Evolutionary conservation across 2,113 vertebrate genomes (phyloP).

Genomic region (Corythornis madagascariensis): DNA sequence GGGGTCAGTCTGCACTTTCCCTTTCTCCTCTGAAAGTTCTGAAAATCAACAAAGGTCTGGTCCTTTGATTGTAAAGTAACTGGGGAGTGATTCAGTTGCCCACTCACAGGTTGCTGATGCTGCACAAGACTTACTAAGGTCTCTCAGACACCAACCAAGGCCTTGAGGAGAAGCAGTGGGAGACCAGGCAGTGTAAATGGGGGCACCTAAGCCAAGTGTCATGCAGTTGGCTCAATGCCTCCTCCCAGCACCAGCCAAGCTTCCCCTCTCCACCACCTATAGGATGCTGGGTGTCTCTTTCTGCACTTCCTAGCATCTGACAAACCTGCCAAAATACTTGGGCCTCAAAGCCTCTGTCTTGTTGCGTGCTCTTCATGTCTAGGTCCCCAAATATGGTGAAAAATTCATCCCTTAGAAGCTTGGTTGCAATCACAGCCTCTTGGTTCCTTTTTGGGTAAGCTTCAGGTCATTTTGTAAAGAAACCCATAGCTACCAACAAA

Average conservation of each 20-base stretch:
- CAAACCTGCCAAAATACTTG: background rate
- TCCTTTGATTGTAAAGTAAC: background rate
- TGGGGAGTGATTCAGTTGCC: background rate
- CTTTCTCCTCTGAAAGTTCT: background rate
- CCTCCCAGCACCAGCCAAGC: background rate
- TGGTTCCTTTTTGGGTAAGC: conserved; percentile 56
- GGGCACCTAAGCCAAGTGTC: background rate
- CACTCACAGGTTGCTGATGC: background rate
- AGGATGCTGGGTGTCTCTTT: background rate
- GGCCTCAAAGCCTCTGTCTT: background rate
- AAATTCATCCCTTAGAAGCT: conserved; percentile 8
- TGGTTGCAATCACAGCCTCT: background rate
- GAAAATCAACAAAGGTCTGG: background rate
- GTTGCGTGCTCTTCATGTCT: background rate
- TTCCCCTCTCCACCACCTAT: background rate
- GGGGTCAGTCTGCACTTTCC: background rate
- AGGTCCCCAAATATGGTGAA: conserved; percentile 62
- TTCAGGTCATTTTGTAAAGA: conserved; percentile 47
- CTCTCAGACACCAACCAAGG: background rate
- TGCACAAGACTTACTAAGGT: background rate
- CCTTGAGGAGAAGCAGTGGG: background rate
- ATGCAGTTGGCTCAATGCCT: background rate
- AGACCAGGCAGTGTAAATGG: background rate
- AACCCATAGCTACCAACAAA: conserved; percentile 65
- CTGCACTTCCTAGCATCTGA: background rate